phyloP scores from a whole-genome alignment of 1,140 invertebrate species.

The Orussus abietinus region DNA sequence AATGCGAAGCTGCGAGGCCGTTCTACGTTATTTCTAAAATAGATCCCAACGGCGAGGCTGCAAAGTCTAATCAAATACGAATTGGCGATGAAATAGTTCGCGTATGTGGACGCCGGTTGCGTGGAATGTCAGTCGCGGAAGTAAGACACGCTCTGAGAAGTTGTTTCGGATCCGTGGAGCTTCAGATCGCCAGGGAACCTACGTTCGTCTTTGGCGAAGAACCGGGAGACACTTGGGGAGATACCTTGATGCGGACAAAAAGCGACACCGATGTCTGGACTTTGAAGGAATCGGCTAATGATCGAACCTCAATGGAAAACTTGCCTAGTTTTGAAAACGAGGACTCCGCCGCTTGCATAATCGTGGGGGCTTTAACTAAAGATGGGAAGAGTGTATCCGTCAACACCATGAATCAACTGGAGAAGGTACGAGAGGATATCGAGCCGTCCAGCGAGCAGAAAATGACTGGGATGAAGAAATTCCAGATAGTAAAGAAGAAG shows the following conservation, averaged over 20 bases:
- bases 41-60: conserved; percentile 35
- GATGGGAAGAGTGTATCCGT: conserved; percentile 23
- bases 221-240: conserved; percentile 33
- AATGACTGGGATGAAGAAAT: conserved; percentile 49
- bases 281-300: conserved; percentile 15
- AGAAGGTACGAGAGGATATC: background rate
- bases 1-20: conserved; percentile 35
- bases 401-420: conserved; percentile 14
- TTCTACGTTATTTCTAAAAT: conserved; percentile 42
- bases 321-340: background rate
- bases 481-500: conserved; percentile 36
- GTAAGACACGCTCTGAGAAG: conserved; percentile 58
- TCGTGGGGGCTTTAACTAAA: conserved; percentile 27
- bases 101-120: conserved; percentile 62
- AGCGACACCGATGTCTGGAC: conserved; percentile 41
- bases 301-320: background rate
- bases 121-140: conserved; percentile 60
- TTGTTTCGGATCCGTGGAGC: conserved; percentile 35
- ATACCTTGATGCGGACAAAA: conserved; percentile 23
- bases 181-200: conserved; percentile 36
- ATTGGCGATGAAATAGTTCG: conserved; percentile 67
- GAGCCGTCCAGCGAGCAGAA: conserved; percentile 28
- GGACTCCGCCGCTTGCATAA: conserved; percentile 13
- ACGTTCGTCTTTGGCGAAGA: conserved; percentile 23
- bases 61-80: conserved; percentile 40